phyloP scores from a whole-genome alignment of 2,888 invertebrate species.

The Andricus curvator region DNA sequence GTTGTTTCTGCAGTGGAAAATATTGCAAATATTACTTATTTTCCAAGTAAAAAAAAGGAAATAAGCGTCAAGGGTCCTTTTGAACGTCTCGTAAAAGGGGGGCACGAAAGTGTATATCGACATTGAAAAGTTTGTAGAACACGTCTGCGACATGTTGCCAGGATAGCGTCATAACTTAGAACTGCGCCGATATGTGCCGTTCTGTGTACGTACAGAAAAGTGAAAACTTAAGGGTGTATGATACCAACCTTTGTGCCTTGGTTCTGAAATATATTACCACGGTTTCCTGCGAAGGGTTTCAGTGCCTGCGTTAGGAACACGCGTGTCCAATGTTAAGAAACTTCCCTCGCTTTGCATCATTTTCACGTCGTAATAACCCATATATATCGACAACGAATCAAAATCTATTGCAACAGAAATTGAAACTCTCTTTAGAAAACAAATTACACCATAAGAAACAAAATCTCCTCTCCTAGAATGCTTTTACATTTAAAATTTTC shows the following conservation, averaged over 20 bases:
- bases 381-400: constrained; percentile 6
- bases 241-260: constrained; percentile 52
- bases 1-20: not conserved
- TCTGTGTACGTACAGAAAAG: constrained; percentile 65
- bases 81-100: constrained; percentile 66
- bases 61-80: constrained; percentile 28
- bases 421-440: not conserved
- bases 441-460: not conserved
- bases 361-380: constrained; percentile 34
- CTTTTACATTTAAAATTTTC: too few relatives aligned
- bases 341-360: constrained; percentile 34
- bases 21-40: constrained; percentile 18
- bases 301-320: constrained; percentile 36
- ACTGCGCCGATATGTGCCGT: constrained; percentile 71
- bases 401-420: constrained; percentile 7
- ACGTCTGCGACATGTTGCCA: constrained; percentile 75
- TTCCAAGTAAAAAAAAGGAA: constrained; percentile 10
- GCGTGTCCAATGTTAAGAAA: constrained; percentile 35
- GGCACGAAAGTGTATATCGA: constrained; percentile 69
- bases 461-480: too few relatives aligned
- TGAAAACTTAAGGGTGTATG: constrained; percentile 66
- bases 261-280: constrained; percentile 56
- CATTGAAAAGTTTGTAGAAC: constrained; percentile 77
- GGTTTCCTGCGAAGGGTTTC: constrained; percentile 43
- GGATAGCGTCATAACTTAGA: constrained; percentile 75